Conservation (phyloP, 2,797 vertebrate genomes). For the Neosalanx taihuensis region DNA sequence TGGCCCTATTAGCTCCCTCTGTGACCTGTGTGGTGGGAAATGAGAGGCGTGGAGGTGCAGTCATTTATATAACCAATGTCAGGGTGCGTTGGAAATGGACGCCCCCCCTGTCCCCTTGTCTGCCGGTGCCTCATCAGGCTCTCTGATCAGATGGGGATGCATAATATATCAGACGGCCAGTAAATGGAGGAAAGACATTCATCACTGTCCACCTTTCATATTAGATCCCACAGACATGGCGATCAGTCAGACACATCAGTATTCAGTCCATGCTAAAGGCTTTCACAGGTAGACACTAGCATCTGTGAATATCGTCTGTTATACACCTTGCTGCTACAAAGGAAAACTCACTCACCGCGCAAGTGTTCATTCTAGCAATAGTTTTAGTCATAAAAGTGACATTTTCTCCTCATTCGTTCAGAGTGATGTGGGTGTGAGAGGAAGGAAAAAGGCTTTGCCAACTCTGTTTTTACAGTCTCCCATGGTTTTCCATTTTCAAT, state of each 20-base stretch:
- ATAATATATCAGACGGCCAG: conserved; percentile 80
- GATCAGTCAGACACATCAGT: conserved; percentile 78
- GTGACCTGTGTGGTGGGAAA: conserved; percentile 66
- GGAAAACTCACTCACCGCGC: conserved; percentile 54
- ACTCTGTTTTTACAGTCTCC: conserved; percentile 24
- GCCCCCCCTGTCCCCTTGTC: conserved; percentile 21
- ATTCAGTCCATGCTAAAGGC: conserved; percentile 64
- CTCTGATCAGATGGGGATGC: conserved; percentile 75
- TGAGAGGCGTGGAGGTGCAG: conserved; percentile 64
- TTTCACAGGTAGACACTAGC: conserved; percentile 39
- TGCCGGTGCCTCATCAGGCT: conserved; percentile 65
- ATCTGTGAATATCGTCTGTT: conserved; percentile 43
- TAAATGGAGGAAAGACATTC: conserved; percentile 77
- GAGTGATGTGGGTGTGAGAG: conserved; percentile 16
- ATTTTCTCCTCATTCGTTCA: conserved; percentile 18
- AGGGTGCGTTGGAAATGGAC: conserved; percentile 72
- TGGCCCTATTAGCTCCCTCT: conserved; percentile 67
- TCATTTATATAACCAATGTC: conserved; percentile 78
- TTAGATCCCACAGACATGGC: conserved; percentile 76
- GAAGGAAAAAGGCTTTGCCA: conserved; percentile 7
- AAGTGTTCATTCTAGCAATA: conserved; percentile 53
- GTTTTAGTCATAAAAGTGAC: conserved; percentile 34
- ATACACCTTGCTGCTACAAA: conserved; percentile 50
- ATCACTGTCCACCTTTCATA: conserved; percentile 85
- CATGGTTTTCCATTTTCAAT: conserved; percentile 25